A percentile compares a stretch with the other conserved stretches of the same genome.
These are phyloP conservation scores for Meiosimyza platycephala DNA, from an alignment of 2,888 invertebrate genomes.

Conservation along the genomic window DNA sequence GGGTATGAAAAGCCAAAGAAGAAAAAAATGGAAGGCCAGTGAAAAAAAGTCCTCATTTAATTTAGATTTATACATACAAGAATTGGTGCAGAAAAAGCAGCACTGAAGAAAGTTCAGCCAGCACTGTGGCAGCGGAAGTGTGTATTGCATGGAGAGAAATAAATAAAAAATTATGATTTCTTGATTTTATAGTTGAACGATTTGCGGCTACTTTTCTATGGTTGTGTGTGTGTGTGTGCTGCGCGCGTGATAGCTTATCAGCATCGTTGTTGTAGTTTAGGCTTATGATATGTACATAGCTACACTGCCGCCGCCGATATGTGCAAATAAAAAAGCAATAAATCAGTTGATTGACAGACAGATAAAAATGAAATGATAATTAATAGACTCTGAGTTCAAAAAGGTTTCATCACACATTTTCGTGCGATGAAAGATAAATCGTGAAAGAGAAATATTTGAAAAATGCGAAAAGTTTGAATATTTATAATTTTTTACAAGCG, in stretches of 20 bases:
- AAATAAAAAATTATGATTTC: slow-evolving; percentile 34
- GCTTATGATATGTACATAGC: not conserved
- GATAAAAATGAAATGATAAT: slow-evolving; percentile 29
- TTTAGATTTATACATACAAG: slow-evolving; percentile 57
- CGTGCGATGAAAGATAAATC: no score
- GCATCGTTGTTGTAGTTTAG: not conserved
- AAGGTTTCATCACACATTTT: slow-evolving; percentile 7
- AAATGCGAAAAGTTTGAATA: no score
- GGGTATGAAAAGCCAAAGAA: not conserved
- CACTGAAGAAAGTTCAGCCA: not conserved
- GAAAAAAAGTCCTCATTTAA: slow-evolving; percentile 52
- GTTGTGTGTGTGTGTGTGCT: slow-evolving; percentile 6
- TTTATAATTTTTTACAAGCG: no score
- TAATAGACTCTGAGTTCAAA: slow-evolving; percentile 34
- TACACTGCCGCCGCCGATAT: not conserved
- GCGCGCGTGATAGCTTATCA: slow-evolving; percentile 36
- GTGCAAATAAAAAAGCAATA: slow-evolving; percentile 32
- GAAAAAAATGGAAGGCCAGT: slow-evolving; percentile 16
- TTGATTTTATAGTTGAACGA: slow-evolving; percentile 32
- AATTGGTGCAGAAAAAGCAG: slow-evolving; percentile 10
- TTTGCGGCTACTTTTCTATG: not conserved
- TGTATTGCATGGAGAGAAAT: not conserved
- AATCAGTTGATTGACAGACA: slow-evolving; percentile 35
- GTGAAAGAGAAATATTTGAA: no score
- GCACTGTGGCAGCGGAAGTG: not conserved